phyloP scores from a whole-genome alignment of 2,888 invertebrate species.

The Hyles lineata region DNA sequence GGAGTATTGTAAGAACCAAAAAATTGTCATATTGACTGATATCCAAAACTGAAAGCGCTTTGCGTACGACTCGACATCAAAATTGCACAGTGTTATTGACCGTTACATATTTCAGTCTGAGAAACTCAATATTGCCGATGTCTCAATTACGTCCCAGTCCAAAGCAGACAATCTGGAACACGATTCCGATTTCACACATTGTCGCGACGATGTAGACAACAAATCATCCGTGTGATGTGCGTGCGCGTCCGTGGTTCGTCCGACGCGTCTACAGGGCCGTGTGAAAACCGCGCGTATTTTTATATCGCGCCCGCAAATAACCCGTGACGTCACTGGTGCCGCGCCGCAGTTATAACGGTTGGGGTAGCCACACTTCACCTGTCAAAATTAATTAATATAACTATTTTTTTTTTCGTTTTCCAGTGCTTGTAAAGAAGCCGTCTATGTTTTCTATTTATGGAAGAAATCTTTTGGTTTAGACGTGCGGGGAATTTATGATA shows the following conservation, averaged over 20 bases:
- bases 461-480: background rate
- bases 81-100: too few species aligned
- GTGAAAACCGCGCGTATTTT: constrained; percentile 59
- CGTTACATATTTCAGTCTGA: background rate
- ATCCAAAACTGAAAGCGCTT: too few species aligned
- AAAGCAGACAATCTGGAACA: constrained; percentile 11
- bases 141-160: background rate
- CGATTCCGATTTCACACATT: constrained; percentile 18
- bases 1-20: too few species aligned
- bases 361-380: constrained; percentile 35
- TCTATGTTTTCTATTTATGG: background rate
- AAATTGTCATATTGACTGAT: too few species aligned
- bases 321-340: constrained; percentile 47
- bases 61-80: too few species aligned
- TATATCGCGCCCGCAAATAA: constrained; percentile 59
- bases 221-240: constrained; percentile 7
- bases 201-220: constrained; percentile 22
- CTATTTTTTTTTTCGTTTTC: background rate
- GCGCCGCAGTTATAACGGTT: constrained; percentile 51
- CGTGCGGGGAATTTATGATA: background rate
- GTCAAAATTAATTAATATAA: constrained; percentile 19
- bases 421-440: background rate
- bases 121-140: background rate
- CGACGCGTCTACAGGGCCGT: constrained; percentile 39
- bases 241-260: constrained; percentile 16